Evolutionary conservation across 2,797 vertebrate species (phyloP).

Genomic region (Trematomus bernacchii): DNA sequence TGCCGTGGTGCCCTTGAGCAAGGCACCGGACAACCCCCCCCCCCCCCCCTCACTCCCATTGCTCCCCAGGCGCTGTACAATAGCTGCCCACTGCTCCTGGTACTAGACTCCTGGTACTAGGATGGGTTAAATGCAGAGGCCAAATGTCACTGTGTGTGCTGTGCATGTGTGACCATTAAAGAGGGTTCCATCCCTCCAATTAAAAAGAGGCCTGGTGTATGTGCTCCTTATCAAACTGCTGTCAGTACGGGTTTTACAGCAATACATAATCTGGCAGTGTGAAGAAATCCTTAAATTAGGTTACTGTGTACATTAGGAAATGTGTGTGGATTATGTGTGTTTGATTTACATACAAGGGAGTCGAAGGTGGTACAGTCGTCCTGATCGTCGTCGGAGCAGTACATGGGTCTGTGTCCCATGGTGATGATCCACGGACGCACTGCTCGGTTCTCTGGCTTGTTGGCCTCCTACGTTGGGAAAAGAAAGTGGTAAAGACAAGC

Average conservation of each 20-base stretch:
- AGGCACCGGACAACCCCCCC: too few species aligned
- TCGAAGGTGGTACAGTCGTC: slow-evolving; percentile 90
- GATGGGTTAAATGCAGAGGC: too few species aligned
- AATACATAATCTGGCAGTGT: not conserved
- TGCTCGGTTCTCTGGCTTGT: slow-evolving; percentile 81
- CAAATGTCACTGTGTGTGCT: too few species aligned
- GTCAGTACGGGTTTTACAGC: not conserved
- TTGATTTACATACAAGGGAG: slow-evolving; percentile 81
- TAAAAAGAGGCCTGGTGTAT: too few species aligned
- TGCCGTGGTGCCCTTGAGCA: too few species aligned
- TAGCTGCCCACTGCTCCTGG: too few species aligned
- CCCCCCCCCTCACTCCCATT: too few species aligned
- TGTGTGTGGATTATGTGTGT: not conserved
- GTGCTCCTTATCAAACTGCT: not conserved
- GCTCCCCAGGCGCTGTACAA: too few species aligned
- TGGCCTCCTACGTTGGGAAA: slow-evolving; percentile 84
- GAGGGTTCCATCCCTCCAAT: too few species aligned
- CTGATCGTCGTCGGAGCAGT: slow-evolving; percentile 91
- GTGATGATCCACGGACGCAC: slow-evolving; percentile 92
- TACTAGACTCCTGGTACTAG: too few species aligned
- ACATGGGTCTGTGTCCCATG: slow-evolving; percentile 95
- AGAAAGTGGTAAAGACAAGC: not conserved
- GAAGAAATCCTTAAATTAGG: not conserved
- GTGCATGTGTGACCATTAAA: too few species aligned
- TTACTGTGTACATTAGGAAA: not conserved